These are phyloP conservation scores for Axea sp. DNA, from an alignment of 2,888 invertebrate genomes.

Conservation along the genomic window DNA sequence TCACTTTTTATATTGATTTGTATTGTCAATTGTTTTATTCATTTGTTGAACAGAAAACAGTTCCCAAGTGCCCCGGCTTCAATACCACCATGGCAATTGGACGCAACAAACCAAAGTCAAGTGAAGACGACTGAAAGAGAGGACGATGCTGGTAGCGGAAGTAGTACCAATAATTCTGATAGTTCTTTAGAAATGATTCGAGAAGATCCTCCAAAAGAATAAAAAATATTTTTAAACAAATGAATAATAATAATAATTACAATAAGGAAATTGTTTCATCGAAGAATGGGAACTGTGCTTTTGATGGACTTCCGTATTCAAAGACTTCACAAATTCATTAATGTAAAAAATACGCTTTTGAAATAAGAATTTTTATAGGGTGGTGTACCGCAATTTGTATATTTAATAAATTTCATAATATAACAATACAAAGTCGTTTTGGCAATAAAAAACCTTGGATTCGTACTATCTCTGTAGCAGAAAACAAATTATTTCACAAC, in stretches of 20 bases:
- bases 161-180: slow-evolving; percentile 79
- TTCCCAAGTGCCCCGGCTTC: slow-evolving; percentile 86
- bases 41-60: slow-evolving; percentile 83
- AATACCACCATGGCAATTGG: slow-evolving; percentile 90
- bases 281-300: neutral
- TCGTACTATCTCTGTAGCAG: neutral
- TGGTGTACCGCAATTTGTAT: slow-evolving; percentile 58
- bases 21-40: slow-evolving; percentile 37
- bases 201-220: slow-evolving; percentile 77
- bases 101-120: slow-evolving; percentile 76
- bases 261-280: neutral
- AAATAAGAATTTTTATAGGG: slow-evolving; percentile 37
- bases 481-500: slow-evolving; percentile 3
- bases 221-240: too few relatives aligned
- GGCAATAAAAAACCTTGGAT: slow-evolving; percentile 6
- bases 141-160: slow-evolving; percentile 78
- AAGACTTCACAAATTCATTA: slow-evolving; percentile 38
- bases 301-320: slow-evolving; percentile 32
- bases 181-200: slow-evolving; percentile 80
- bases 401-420: slow-evolving; percentile 62
- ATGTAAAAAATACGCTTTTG: slow-evolving; percentile 18
- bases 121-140: slow-evolving; percentile 75
- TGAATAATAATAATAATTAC: too few relatives aligned
- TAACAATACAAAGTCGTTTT: slow-evolving; percentile 42
- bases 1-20: slow-evolving; percentile 12